Evolutionary conservation across 2,797 vertebrate genomes (phyloP).

Genomic region (Pipistrellus pygmaeus): DNA sequence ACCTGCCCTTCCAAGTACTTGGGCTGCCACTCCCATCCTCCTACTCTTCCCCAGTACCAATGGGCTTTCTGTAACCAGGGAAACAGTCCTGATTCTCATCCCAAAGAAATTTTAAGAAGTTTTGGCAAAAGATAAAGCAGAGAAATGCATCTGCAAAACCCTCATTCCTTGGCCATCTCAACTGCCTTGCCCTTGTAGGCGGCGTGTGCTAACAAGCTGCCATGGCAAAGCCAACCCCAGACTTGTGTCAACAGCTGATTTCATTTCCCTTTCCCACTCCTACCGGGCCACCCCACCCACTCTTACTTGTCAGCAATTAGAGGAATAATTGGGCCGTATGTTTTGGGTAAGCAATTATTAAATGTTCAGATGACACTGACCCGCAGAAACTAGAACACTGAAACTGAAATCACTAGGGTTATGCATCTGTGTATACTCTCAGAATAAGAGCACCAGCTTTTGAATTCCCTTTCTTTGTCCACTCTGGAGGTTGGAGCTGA

Average conservation of each 20-base stretch:
- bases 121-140: not conserved
- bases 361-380: not conserved
- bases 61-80: not conserved
- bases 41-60: not conserved
- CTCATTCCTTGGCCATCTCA: not conserved
- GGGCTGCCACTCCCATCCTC: not conserved
- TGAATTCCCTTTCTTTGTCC: not conserved
- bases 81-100: not conserved
- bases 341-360: slow-evolving; percentile 21
- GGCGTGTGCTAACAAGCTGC: not conserved
- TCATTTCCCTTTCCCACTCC: not conserved
- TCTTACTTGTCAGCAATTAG: not conserved
- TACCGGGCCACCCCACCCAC: not conserved
- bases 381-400: not conserved
- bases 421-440: not conserved
- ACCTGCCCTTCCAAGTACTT: not conserved
- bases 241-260: not conserved
- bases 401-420: not conserved
- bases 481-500: not conserved
- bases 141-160: not conserved
- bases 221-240: not conserved
- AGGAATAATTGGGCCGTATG: not conserved
- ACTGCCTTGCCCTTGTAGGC: not conserved
- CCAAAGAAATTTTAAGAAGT: not conserved
- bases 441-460: not conserved